These are phyloP conservation scores for Eristalis pertinax DNA, from an alignment of 2,888 invertebrate genomes.

Conservation along the genomic window DNA sequence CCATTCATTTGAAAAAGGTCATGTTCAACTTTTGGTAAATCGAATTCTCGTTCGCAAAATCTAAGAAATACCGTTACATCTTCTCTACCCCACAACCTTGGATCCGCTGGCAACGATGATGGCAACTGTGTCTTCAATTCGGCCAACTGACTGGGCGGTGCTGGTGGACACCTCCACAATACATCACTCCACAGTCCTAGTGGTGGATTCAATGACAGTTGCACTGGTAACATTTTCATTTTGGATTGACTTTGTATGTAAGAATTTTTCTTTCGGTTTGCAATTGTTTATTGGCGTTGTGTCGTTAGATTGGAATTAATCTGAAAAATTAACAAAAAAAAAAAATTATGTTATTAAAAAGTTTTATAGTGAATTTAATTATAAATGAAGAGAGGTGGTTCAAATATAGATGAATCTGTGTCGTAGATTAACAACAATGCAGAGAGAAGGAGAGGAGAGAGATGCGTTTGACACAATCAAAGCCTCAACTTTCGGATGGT, in stretches of 20 bases:
- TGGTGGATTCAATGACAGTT: conserved; percentile 88
- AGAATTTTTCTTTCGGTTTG: conserved; percentile 30
- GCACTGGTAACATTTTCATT: conserved; percentile 87
- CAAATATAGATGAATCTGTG: no score
- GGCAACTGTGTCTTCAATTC: conserved; percentile 95
- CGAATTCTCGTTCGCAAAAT: conserved; percentile 96
- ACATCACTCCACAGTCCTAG: conserved; percentile 92
- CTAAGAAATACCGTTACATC: conserved; percentile 93
- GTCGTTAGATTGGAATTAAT: conserved; percentile 25
- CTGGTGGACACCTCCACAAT: conserved; percentile 93
- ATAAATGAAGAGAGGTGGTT: no score
- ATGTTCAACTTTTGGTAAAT: conserved; percentile 94
- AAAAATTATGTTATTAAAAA: background rate
- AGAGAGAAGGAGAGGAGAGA: no score
- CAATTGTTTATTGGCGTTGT: conserved; percentile 4
- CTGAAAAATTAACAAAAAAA: background rate
- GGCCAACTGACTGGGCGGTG: conserved; percentile 89
- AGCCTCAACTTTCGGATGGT: background rate
- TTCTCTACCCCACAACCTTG: conserved; percentile 94
- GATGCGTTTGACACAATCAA: background rate
- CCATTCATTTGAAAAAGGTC: conserved; percentile 98
- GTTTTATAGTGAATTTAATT: background rate
- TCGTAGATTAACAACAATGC: no score
- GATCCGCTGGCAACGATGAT: conserved; percentile 91
- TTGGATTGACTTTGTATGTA: conserved; percentile 74